Evolutionary conservation across 2,113 vertebrate species (phyloP), one percentile per base, ranked within the genome.

Genomic region (Oenanthe oenanthe): DNA sequence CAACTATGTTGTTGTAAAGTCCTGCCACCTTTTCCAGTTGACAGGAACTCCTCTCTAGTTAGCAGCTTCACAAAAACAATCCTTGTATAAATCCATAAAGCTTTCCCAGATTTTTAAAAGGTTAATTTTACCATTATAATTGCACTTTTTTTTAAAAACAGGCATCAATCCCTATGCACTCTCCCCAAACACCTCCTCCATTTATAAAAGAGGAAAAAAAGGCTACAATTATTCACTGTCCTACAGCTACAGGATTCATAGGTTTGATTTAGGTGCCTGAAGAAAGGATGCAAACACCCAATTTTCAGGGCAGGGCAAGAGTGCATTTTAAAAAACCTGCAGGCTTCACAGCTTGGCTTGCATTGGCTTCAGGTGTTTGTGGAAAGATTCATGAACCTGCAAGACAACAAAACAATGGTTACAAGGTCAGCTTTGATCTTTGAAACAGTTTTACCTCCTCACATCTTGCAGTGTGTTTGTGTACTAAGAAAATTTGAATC

Each of bases 331-430:
- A 76, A 58, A 78, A 36, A 4, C 5, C 60, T 70, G 48, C 28
- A 17, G 74, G 36, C 17, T 93, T 99, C 98, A 99, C 97, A 99
- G 98, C 95, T 99, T 99, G 96, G 99, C 97, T 87, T 98, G 98
- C 96, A 99, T 95, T 1, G 98, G 98, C 93, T 99, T 99, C 97
- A 99, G 98, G 95, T 99, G 98, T 93, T 99, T 99, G 96, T 99
- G 85, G 95, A 98, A 99, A 34, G 99, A 99, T 43, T 98, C 98
- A 2, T 99, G 99, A 73, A 99, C 99, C 99, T 99, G 95, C 18
- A 67, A 50, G 78, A 47, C 54, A 31, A 57, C 7, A 91, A 71
- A 74, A 73, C 24, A 68, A 24, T 13, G 13, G 73, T 72, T 51
- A 95, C 29, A 53, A 31, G 24, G 53, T 61, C 29, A 86, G 65